A percentile compares a stretch with the other conserved stretches of the same genome.
phyloP scores from a whole-genome alignment of 1,140 invertebrate species.

The Lamellibrachia luymesi region DNA sequence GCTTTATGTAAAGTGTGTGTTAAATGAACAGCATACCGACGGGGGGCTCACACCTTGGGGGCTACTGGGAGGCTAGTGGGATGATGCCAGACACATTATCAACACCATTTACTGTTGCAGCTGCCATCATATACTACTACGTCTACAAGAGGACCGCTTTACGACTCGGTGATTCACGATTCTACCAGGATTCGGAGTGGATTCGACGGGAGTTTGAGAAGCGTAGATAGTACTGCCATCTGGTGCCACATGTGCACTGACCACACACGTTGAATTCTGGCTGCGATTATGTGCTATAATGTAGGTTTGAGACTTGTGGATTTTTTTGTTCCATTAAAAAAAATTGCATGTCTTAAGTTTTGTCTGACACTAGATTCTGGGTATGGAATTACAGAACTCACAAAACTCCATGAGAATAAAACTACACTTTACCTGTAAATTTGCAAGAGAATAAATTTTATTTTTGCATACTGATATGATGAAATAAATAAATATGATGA shows the following conservation, averaged over 20 bases:
- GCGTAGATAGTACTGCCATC: conserved; percentile 28
- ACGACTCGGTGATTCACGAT: conserved; percentile 58
- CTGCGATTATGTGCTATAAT: neutral
- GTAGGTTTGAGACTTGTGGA: neutral
- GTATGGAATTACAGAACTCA: neutral
- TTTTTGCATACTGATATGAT: too few relatives aligned
- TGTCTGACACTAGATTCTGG: neutral
- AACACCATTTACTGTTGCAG: conserved; percentile 39
- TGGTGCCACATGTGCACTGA: neutral
- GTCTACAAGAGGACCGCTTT: conserved; percentile 61
- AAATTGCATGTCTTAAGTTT: neutral
- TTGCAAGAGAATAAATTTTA: too few relatives aligned
- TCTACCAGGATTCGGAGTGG: conserved; percentile 60
- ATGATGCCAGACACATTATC: too few relatives aligned
- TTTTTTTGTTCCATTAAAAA: neutral
- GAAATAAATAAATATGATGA: too few relatives aligned
- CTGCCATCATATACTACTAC: conserved; percentile 60
- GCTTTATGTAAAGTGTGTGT: too few relatives aligned
- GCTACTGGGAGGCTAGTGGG: too few relatives aligned
- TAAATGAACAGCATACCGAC: too few relatives aligned
- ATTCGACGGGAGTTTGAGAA: conserved; percentile 58
- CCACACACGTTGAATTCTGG: neutral
- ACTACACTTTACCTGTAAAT: neutral
- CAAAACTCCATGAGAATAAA: neutral
- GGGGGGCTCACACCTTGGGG: too few relatives aligned